A percentile compares a stretch with the other conserved stretches of the same genome.
Conservation (phyloP, 92 coral and sea anemone species). For the Nematostella vectensis region DNA sequence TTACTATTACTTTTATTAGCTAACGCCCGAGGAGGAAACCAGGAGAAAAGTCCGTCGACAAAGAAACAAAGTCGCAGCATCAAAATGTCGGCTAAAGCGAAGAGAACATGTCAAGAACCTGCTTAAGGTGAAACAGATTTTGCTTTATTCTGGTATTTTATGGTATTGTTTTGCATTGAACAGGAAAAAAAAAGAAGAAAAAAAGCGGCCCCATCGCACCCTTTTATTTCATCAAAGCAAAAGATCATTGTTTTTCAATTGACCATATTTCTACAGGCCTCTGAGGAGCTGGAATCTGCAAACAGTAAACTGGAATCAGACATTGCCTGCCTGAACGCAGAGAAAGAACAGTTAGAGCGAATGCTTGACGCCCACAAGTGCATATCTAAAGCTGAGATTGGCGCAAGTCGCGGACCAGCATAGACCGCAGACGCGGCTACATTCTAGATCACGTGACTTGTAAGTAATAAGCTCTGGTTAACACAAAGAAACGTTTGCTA, state of each 20-base stretch:
- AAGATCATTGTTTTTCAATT: no score
- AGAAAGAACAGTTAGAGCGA: slow-evolving; percentile 67
- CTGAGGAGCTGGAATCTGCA: slow-evolving; percentile 83
- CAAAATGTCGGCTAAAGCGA: slow-evolving; percentile 88
- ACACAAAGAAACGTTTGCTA: background rate
- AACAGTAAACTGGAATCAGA: slow-evolving; percentile 84
- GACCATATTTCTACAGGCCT: no score
- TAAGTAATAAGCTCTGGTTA: background rate
- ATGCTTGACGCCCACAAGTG: slow-evolving; percentile 87
- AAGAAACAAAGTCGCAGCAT: slow-evolving; percentile 93
- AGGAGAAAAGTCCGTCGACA: slow-evolving; percentile 74
- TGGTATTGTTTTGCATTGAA: background rate
- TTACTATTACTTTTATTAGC: no score
- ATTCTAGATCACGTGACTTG: background rate
- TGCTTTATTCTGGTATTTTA: no score
- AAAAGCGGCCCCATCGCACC: background rate
- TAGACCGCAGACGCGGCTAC: slow-evolving; percentile 8
- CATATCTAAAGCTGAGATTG: slow-evolving; percentile 36
- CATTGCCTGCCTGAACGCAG: slow-evolving; percentile 75
- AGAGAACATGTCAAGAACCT: slow-evolving; percentile 70
- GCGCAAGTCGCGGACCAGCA: slow-evolving; percentile 67
- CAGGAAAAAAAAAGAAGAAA: background rate
- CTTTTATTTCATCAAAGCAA: no score
- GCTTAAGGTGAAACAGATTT: slow-evolving; percentile 57
- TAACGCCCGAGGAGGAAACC: slow-evolving; percentile 65